These are phyloP conservation scores for Phyllostomus hastatus DNA, from an alignment of 2,113 vertebrate species.

Conservation along the genomic window DNA sequence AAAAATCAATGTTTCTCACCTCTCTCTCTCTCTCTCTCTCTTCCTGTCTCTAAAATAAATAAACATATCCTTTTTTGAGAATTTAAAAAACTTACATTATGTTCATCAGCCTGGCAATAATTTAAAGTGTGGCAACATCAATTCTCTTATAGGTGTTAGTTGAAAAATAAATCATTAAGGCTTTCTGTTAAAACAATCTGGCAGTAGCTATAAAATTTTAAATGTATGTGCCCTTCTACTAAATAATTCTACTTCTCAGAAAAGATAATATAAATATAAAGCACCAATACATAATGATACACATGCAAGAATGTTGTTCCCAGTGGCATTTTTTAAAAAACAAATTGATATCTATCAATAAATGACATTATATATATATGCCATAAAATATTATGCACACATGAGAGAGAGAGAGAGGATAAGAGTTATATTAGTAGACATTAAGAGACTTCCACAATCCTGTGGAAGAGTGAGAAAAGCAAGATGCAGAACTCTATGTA, in stretches of 20 bases:
- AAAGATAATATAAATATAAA: not conserved
- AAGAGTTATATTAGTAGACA: not conserved
- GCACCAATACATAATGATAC: not conserved
- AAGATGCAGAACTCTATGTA: not conserved
- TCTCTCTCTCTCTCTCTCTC: too few relatives aligned
- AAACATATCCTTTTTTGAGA: too few relatives aligned
- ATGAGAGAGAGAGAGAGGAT: not conserved
- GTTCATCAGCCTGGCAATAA: not conserved
- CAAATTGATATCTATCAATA: not conserved
- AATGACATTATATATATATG: not conserved
- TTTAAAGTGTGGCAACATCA: not conserved
- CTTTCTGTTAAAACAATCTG: constrained; percentile 13
- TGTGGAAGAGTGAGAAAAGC: not conserved
- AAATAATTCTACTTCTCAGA: not conserved
- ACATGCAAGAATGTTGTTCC: not conserved
- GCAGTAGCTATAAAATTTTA: not conserved
- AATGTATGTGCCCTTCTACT: not conserved
- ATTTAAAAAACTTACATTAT: not conserved
- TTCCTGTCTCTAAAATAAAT: too few relatives aligned
- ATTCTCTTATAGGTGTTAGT: not conserved
- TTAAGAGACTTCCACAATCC: not conserved
- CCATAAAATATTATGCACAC: too few relatives aligned
- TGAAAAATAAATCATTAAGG: constrained; percentile 12
- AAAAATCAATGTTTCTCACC: too few relatives aligned
- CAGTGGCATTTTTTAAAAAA: not conserved